Conservation (phyloP, 1,140 invertebrate genomes). For the Hirudo medicinalis region DNA sequence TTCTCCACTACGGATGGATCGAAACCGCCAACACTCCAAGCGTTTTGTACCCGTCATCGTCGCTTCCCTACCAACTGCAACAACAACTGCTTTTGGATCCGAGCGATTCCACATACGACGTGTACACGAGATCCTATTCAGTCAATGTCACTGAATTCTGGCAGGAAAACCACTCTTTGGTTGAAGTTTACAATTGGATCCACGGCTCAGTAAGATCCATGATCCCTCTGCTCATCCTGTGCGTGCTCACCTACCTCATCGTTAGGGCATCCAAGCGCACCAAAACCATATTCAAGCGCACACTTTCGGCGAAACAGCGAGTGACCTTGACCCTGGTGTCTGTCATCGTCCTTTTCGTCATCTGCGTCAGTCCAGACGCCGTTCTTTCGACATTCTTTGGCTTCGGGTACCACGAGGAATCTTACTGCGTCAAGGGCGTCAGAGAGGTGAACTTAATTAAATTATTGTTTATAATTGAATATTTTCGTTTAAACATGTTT, state of each 20-base stretch:
- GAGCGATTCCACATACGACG: too few species aligned
- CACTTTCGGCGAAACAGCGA: conserved; percentile 30
- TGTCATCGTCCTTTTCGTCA: conserved; percentile 58
- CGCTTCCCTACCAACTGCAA: too few species aligned
- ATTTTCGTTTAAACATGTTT: too few species aligned
- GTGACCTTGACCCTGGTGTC: conserved; percentile 62
- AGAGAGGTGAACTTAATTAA: conserved; percentile 47
- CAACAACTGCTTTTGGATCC: too few species aligned
- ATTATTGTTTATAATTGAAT: too few species aligned
- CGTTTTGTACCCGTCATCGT: too few species aligned
- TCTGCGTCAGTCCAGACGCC: conserved; percentile 60
- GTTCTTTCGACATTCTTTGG: conserved; percentile 43
- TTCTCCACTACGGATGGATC: conserved; percentile 3
- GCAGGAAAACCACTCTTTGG: conserved; percentile 17
- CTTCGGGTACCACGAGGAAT: conserved; percentile 37
- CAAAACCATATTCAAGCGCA: background rate
- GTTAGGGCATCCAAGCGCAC: conserved; percentile 49
- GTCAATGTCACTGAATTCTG: conserved; percentile 24
- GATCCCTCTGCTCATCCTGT: conserved; percentile 22
- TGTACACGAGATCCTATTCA: too few species aligned
- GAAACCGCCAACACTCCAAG: too few species aligned
- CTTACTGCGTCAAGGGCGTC: conserved; percentile 43
- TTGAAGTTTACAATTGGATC: conserved; percentile 18
- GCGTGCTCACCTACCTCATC: conserved; percentile 40
- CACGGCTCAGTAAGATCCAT: conserved; percentile 23